Evolutionary conservation across 1,140 invertebrate genomes (phyloP), one percentile per base, ranked within the genome.

Genomic region (Reticulitermes speratus): DNA sequence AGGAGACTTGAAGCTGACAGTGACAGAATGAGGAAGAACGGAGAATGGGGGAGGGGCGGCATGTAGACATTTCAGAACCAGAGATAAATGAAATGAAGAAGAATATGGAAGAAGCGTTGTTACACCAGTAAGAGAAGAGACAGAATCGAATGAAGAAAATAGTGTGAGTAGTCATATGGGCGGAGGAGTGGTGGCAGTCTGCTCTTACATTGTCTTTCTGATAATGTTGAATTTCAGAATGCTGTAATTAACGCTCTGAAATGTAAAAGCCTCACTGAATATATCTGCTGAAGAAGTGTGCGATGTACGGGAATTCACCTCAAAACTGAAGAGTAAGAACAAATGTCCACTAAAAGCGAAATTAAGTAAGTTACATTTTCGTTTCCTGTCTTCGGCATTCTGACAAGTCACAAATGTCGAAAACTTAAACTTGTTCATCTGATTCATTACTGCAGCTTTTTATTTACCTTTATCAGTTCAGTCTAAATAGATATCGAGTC

Each of bases 21-120:
- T 85, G 52, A 75, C 85, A 44, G 65, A 75, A 75, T 44, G 85
- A 86, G 44, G 65, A 75, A 38, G 44, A 44, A 30, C 59, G 21
- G 55, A 32, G 23, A 75, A 44, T 38, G 85, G 84, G 30, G 83
- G 83, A 19, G 83, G 32, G 48, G 21, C n/a, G 52, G 84, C 48
- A 84, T 84, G 45, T 84, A 84, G 84, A 84, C 84, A 84, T 84
- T 84, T 84, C 59, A 59, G 84, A 84, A 84, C n/a, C 44, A 84
- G 59, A 84, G 84, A 84, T 55, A 84, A 84, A 84, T 32, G 32
- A 84, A 84, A 38, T 55, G 32, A 84, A 84, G 65, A 75, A 75
- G 65, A 75, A 75, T 75, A 75, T 75, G 25, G 65, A 75, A 75
- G 65, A 75, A 75, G 65, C 25, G 65, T 75, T 75, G 65, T 75